Conservation (phyloP, 2,113 vertebrate genomes). For the Guaruba guarouba region DNA sequence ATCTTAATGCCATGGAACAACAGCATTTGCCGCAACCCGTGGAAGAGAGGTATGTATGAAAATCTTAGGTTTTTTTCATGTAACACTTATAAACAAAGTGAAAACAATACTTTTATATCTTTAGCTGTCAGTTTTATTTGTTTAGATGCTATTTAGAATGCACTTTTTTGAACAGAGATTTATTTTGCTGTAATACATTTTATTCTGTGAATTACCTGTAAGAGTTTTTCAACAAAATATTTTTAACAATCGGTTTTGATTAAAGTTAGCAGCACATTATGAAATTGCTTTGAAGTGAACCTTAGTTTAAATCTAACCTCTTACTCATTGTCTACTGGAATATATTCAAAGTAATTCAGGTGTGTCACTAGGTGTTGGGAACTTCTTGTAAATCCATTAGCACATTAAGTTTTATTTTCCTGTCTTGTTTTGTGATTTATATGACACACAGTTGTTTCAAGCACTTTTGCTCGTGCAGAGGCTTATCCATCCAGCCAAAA, state of each 20-base stretch:
- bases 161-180: background rate
- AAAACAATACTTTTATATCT: background rate
- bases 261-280: background rate
- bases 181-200: background rate
- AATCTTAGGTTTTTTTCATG: background rate
- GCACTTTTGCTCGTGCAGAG: background rate
- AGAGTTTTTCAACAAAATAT: background rate
- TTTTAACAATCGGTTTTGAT: background rate
- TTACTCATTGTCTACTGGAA: background rate
- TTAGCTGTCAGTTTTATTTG: background rate
- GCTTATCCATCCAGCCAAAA: background rate
- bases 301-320: background rate
- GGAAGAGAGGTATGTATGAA: constrained; percentile 80
- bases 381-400: background rate
- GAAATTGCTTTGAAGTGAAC: background rate
- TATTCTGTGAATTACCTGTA: background rate
- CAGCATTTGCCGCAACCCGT: constrained; percentile 82
- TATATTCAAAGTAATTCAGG: background rate
- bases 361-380: background rate
- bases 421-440: background rate
- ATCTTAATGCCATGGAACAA: constrained; percentile 85
- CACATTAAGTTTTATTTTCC: background rate
- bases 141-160: background rate
- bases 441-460: background rate
- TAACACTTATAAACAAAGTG: background rate